phyloP scores from a whole-genome alignment of 2,113 vertebrate species.

The Okapia johnstoni region DNA sequence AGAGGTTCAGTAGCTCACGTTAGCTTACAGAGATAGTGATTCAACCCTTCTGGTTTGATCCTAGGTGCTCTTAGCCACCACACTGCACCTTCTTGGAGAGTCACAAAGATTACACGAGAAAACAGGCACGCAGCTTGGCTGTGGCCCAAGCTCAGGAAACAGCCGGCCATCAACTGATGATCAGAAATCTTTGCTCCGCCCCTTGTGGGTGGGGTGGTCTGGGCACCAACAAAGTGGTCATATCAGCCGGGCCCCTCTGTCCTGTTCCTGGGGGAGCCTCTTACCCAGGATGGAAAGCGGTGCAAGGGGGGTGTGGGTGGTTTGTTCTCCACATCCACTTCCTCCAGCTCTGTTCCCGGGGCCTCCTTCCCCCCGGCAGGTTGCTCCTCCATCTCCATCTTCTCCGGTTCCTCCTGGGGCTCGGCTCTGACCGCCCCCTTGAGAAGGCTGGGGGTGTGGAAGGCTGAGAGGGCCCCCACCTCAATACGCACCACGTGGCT shows the following conservation, averaged over 20 bases:
- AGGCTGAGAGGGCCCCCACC: slow-evolving; percentile 84
- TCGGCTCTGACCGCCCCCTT: slow-evolving; percentile 82
- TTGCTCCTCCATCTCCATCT: slow-evolving; percentile 80
- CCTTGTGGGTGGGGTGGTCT: neutral
- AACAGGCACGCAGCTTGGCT: no score
- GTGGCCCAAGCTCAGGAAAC: neutral
- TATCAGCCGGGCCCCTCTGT: neutral
- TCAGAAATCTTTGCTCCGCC: neutral
- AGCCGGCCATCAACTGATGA: accelerated
- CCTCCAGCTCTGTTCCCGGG: slow-evolving; percentile 65
- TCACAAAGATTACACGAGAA: neutral
- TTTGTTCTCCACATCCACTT: slow-evolving; percentile 80
- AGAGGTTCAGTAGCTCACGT: neutral
- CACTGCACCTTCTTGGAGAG: neutral
- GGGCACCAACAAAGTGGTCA: neutral
- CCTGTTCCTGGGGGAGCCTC: neutral
- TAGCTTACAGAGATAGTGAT: neutral
- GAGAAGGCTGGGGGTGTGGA: neutral
- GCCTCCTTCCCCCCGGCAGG: slow-evolving; percentile 35
- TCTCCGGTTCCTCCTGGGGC: slow-evolving; percentile 73
- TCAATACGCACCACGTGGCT: slow-evolving; percentile 87
- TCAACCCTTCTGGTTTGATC: neutral
- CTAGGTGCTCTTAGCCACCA: neutral
- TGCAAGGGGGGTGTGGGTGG: slow-evolving; percentile 96
- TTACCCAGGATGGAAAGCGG: slow-evolving; percentile 97